Base-by-base conservation (phyloP, 2,888 invertebrate genomes). In the Theretra japonica region DNA sequence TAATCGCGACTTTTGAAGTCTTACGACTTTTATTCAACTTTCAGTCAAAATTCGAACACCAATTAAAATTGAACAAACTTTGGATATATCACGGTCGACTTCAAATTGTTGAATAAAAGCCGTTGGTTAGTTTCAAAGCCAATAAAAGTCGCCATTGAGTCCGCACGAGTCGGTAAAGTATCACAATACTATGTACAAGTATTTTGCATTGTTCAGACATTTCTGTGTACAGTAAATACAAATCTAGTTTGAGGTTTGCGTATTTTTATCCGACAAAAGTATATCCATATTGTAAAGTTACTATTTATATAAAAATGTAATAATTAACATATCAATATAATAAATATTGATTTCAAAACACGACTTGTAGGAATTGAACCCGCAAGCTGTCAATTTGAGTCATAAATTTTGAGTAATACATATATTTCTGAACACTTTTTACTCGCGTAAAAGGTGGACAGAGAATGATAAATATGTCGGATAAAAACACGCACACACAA, bases 121-220 rank as follows among this genome's bases (percentile, higher is more conserved):
- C n/a, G 17, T 4, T 53, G n/a, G n/a, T n/a, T n/a, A n/a, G n/a
- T 53, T 21, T 62, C n/a, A 41, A 62, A 33, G 21, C 8, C 48
- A 1, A 5, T 23, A 15, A 25, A 23, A 17, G 21, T 21, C 33
- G 23, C 41, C 15, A 65, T 23, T 23, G 15, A 23, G 7, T 65
- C 48, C n/a, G 65, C 11, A 23, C 17, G 8, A 25, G n/a, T 15
- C 48, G 17, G 5, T 48, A 48, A 4, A 62, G 41, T 65, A 65
- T 65, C 65, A 65, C 48, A 58, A 58, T 23, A 65, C 48, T 65
- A 65, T 65, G 65, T 65, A 65, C 41, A 65, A 65, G 4, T 33
- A 33, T 60, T 17, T 65, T 65, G 65, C 65, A 48, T 65, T 4
- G 15, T 21, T 41, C n/a, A 33, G 21, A 41, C n/a, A 21, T 17